Conservation (phyloP, 2,113 vertebrate genomes). For the Mola mola region DNA sequence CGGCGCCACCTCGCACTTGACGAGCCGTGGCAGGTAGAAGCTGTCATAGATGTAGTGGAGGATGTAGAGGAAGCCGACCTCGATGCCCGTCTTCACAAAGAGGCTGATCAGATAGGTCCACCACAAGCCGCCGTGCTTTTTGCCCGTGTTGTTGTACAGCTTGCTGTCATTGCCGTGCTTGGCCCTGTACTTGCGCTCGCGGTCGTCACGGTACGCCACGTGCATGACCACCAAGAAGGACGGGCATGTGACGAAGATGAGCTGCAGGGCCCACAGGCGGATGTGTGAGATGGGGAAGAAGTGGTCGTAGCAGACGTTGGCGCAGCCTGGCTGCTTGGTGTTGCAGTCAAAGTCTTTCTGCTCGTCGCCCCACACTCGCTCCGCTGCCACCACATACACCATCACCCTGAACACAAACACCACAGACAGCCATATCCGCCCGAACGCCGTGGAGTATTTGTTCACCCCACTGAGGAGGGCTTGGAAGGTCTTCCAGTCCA, state of each 20-base stretch:
- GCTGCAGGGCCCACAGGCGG: constrained; percentile 84
- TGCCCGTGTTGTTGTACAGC: constrained; percentile 79
- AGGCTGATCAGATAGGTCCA: constrained; percentile 87
- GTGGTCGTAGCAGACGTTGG: constrained; percentile 87
- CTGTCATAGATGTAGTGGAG: constrained; percentile 86
- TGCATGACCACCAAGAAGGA: constrained; percentile 90
- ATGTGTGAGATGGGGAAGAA: constrained; percentile 85
- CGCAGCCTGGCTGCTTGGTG: constrained; percentile 87
- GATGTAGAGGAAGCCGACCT: constrained; percentile 85
- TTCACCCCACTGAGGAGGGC: constrained; percentile 87
- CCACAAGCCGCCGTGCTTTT: constrained; percentile 83
- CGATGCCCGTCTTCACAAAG: constrained; percentile 84
- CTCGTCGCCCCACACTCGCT: constrained; percentile 88
- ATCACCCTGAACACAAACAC: constrained; percentile 89
- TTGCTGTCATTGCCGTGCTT: constrained; percentile 73
- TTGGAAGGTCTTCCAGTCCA: constrained; percentile 90
- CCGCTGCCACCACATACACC: constrained; percentile 88
- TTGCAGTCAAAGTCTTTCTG: constrained; percentile 90
- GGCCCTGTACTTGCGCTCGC: constrained; percentile 77
- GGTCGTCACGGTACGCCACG: constrained; percentile 84
- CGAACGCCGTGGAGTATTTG: constrained; percentile 87
- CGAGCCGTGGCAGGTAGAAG: constrained; percentile 85
- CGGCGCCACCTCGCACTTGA: constrained; percentile 82
- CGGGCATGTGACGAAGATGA: constrained; percentile 84
- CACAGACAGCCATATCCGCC: constrained; percentile 88